Percentiles rank a stretch among this genome's conserved stretches.
phyloP scores from a whole-genome alignment of 2,888 invertebrate genomes.

The Athetis lepigone region DNA sequence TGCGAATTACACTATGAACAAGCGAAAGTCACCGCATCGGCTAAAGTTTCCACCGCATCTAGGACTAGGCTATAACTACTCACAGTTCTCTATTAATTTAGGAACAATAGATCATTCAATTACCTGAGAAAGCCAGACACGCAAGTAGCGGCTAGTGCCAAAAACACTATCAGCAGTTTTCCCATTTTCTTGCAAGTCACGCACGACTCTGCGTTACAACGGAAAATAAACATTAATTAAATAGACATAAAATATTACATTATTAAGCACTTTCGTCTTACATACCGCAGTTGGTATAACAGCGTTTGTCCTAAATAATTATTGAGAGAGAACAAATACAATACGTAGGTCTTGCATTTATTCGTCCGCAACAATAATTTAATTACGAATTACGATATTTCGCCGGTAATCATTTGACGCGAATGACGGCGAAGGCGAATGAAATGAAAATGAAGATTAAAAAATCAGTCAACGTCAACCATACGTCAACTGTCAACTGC shows the following conservation, averaged over 20 bases:
- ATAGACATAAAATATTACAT: slow-evolving; percentile 6
- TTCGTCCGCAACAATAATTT: slow-evolving; percentile 33
- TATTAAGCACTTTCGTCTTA: background rate
- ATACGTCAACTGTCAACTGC: no score
- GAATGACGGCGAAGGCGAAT: no score
- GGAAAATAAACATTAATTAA: slow-evolving; percentile 17
- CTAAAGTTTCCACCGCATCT: background rate
- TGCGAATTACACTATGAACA: background rate
- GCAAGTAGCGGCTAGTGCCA: slow-evolving; percentile 74
- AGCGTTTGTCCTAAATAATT: background rate
- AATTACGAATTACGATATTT: slow-evolving; percentile 40
- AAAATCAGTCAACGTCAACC: no score
- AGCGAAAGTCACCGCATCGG: no score
- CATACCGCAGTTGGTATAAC: slow-evolving; percentile 33
- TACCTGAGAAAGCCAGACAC: slow-evolving; percentile 78
- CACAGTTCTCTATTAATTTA: background rate
- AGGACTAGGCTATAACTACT: background rate
- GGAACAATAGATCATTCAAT: slow-evolving; percentile 12
- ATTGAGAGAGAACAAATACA: slow-evolving; percentile 16
- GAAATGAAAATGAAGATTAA: no score
- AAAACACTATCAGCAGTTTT: slow-evolving; percentile 70
- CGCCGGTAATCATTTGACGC: slow-evolving; percentile 41
- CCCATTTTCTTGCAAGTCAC: slow-evolving; percentile 79
- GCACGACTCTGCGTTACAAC: slow-evolving; percentile 50
- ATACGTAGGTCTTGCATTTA: slow-evolving; percentile 27